Evolutionary conservation across 2,113 vertebrate species (phyloP), one percentile per base, ranked within the genome.

Genomic region (Terrapene triunguis): DNA sequence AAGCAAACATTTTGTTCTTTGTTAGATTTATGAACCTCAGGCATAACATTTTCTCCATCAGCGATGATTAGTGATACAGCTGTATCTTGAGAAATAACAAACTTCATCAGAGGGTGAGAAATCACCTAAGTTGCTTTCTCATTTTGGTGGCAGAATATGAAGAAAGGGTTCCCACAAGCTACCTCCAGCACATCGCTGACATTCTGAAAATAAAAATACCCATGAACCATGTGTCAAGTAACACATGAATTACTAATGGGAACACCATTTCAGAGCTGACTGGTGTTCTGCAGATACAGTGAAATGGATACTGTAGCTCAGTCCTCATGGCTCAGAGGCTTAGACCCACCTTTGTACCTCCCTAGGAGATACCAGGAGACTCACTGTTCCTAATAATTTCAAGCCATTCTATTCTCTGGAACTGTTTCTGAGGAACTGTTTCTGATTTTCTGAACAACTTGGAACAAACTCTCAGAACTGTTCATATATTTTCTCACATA

Each of bases 261-360:
- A 85, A 51, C 22, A 44, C 1, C 13, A 25, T 6, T n/a, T 54
- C 42, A 22, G 10, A 48, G 10, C 3, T 65, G 42, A 42, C 25
- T 51, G 51, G 2, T 48, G 4, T 65, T n/a, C 8, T 80, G 27
- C n/a, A 47, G 89, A n/a, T 29, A 42, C 22, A 85, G 12, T 59
- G 82, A 83, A 38, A 22, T 24, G 85, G 48, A 69, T 7, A 47
- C 29, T 14, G 85, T 85, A 24, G 27, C 38, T 4, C 35, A 82
- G 6, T 3, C 4, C 2, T 2, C 21, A 65, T 5, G 1, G 69
- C 85, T 74, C 1, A 1, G 8, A 32, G 38, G 2, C 80, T 48
- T 35, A 92, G 1, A 7, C 74, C 48, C 10, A 14, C 5, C 29
- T 76, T 84, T 65, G 4, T 47, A 19, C 54, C 16, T 4, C 53